Percentiles rank a stretch among this genome's conserved stretches.
Conservation (phyloP, 2,113 vertebrate genomes). For the Odocoileus hemionus region DNA sequence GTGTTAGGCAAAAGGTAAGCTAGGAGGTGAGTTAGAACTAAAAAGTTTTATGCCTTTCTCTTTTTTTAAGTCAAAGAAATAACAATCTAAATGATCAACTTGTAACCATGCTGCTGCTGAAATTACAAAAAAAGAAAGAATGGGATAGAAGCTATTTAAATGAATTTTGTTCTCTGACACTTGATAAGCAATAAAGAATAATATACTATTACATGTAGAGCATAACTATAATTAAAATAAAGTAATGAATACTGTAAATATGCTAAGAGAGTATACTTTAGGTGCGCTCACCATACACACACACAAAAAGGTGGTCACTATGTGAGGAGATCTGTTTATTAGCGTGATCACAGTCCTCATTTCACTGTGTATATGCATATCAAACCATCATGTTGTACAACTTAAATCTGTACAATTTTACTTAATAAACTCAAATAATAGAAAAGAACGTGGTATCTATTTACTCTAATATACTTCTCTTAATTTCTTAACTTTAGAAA, state of each 20-base stretch:
- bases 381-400: neutral
- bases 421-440: neutral
- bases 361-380: neutral
- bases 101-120: neutral
- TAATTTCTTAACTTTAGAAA: constrained; percentile 14
- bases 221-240: neutral
- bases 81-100: neutral
- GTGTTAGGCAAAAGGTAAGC: neutral
- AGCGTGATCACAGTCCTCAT: neutral
- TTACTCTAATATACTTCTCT: neutral
- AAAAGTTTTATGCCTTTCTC: neutral
- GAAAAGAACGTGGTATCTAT: neutral
- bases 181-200: neutral
- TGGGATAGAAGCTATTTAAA: neutral
- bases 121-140: neutral
- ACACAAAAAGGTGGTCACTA: neutral
- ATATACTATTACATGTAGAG: neutral
- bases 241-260: neutral
- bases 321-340: neutral
- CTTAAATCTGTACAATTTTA: neutral
- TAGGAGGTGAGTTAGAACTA: neutral
- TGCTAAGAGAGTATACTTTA: neutral
- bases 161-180: neutral
- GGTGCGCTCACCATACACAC: neutral
- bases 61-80: neutral